Evolutionary conservation across 2,888 invertebrate genomes (phyloP).

Genomic region (Synergus japonicus): DNA sequence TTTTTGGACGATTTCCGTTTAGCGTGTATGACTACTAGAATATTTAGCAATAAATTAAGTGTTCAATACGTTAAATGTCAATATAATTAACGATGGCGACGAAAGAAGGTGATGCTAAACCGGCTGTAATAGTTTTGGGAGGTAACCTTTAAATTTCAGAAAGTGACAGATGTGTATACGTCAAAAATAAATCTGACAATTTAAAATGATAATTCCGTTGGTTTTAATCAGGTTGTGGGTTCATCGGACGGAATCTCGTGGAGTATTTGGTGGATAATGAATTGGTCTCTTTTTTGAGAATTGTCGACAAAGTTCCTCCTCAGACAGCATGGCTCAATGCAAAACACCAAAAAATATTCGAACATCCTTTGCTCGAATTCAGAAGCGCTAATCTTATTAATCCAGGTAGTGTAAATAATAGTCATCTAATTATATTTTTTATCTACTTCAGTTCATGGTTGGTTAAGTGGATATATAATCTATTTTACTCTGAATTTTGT

Average conservation of each 20-base stretch:
- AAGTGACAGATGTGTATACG: background rate
- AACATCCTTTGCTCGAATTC: slow-evolving; percentile 89
- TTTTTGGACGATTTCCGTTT: background rate
- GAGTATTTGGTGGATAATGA: slow-evolving; percentile 88
- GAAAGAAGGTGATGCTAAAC: slow-evolving; percentile 67
- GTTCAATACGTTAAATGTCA: slow-evolving; percentile 20
- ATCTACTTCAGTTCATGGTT: background rate
- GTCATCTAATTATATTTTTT: slow-evolving; percentile 32
- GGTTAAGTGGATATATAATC: background rate
- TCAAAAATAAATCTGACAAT: background rate
- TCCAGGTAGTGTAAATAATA: slow-evolving; percentile 80
- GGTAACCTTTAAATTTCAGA: slow-evolving; percentile 59
- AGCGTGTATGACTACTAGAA: background rate
- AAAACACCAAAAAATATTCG: slow-evolving; percentile 85
- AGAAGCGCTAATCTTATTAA: slow-evolving; percentile 95
- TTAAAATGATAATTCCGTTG: slow-evolving; percentile 45
- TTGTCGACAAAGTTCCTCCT: slow-evolving; percentile 96
- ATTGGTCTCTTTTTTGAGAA: slow-evolving; percentile 85
- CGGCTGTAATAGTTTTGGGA: slow-evolving; percentile 72
- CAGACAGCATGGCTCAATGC: slow-evolving; percentile 93
- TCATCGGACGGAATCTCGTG: slow-evolving; percentile 93
- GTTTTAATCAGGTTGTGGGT: slow-evolving; percentile 89
- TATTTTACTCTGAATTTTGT: background rate
- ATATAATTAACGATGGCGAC: slow-evolving; percentile 67
- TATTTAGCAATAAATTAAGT: background rate